Evolutionary conservation across 2,888 invertebrate genomes (phyloP), one percentile per base, ranked within the genome.

Genomic region (Bombylius discolor): DNA sequence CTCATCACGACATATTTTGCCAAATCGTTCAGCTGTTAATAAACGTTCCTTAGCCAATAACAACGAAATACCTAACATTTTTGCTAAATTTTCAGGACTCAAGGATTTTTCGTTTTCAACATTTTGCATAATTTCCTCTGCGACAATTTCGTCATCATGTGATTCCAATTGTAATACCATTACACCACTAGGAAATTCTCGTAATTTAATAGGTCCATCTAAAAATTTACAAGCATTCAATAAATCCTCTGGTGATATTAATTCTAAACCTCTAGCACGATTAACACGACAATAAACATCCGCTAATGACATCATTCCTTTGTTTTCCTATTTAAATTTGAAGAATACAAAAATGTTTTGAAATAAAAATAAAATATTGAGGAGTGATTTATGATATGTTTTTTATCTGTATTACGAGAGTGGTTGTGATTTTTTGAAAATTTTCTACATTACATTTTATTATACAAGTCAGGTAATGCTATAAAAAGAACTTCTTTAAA

Each of bases 251-350:
- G 98, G 97, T 1, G 99, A 99, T 53, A 99, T 76, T 1, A 99
- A 78, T 76, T 98, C 95, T 62, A 98, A 78, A 5, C 98, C 98
- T 68, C 99, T 81, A 0, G 98, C 97, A 70, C 99, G 81, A 74
- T 99, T 99, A 3, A 98, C 87, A 64, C 98, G 81, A 74, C 98
- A 98, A 78, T 93, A 99, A 1, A 89, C 96, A 77, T 99, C 99
- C 5, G 96, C 88, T 56, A 99, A 75, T 0, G 93, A 87, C 92
- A 98, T 95, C 80, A 97, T 92, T 11, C 98, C 98, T 39, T 97
- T 96, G 69, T 84, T 84, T 67, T 93, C 89, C 87, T 89, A 61
- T 7, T 36, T 7, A 44, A 44, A 44, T 12, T 44, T 44, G 5
- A 4, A 44, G 11, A 45, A 45, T n/a, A 45, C 1, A 14, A 45